phyloP scores from a whole-genome alignment of 2,888 invertebrate genomes.

The Brenthis daphne region DNA sequence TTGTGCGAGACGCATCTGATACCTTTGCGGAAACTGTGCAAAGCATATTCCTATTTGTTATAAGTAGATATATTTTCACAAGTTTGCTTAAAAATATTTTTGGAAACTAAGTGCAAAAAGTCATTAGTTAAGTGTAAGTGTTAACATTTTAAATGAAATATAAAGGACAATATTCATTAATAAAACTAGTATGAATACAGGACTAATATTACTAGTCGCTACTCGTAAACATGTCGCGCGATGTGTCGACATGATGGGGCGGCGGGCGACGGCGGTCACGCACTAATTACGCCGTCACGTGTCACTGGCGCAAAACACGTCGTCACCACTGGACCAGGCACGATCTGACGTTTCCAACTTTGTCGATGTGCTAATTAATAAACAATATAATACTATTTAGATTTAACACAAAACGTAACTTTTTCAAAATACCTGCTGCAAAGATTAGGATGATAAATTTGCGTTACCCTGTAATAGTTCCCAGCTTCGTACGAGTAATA shows the following conservation, averaged over 20 bases:
- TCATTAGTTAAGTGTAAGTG: too few species aligned
- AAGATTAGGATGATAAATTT: too few species aligned
- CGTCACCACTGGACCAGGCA: conserved; percentile 47
- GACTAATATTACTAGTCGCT: conserved; percentile 42
- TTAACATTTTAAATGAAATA: neutral
- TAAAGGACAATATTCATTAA: conserved; percentile 1
- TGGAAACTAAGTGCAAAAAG: too few species aligned
- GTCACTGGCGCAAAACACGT: conserved; percentile 69
- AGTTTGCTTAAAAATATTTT: too few species aligned
- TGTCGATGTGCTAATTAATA: conserved; percentile 41
- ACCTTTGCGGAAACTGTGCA: conserved; percentile 41
- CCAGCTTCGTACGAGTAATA: too few species aligned
- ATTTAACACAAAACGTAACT: neutral
- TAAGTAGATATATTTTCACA: neutral
- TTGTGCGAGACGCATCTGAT: conserved; percentile 66
- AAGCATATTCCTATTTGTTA: conserved; percentile 5
- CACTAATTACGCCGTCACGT: conserved; percentile 77
- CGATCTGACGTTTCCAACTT: conserved; percentile 32
- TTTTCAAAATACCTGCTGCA: too few species aligned
- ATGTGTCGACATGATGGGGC: conserved; percentile 50
- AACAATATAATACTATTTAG: conserved; percentile 15
- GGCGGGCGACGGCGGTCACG: conserved; percentile 61
- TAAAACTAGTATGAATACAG: conserved; percentile 7
- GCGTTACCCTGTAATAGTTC: too few species aligned
- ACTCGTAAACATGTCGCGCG: conserved; percentile 48